Evolutionary conservation across 2,888 invertebrate species (phyloP).

Genomic region (Xylota segnis): DNA sequence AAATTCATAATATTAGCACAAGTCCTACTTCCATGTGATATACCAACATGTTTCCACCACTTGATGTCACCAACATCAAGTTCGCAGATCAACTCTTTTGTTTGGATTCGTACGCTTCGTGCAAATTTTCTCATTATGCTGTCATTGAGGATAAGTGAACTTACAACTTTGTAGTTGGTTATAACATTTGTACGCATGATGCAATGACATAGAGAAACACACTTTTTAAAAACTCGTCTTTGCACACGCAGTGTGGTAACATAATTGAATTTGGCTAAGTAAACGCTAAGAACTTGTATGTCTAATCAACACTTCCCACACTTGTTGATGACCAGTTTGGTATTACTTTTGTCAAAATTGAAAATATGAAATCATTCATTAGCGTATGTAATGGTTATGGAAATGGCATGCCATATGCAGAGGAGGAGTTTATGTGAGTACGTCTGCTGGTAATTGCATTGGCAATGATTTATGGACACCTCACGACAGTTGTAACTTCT

Average conservation of each 20-base stretch:
- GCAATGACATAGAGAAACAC: conserved; percentile 20
- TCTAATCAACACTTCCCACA: conserved; percentile 38
- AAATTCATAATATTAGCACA: conserved; percentile 29
- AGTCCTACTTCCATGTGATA: not conserved
- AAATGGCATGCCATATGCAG: conserved; percentile 27
- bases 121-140: conserved; percentile 9
- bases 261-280: conserved; percentile 48
- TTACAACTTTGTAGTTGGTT: conserved; percentile 31
- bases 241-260: conserved; percentile 16
- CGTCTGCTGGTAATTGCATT: not conserved
- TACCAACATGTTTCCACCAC: not conserved
- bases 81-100: conserved; percentile 55
- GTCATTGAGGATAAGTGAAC: conserved; percentile 24
- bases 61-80: conserved; percentile 28
- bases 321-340: conserved; percentile 3
- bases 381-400: conserved; percentile 17
- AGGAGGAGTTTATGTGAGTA: conserved; percentile 1
- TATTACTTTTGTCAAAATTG: conserved; percentile 20
- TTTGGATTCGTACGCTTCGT: not conserved
- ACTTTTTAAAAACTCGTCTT: not conserved
- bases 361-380: conserved; percentile 48
- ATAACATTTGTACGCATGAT: conserved; percentile 40
- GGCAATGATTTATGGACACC: not conserved
- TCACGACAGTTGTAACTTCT: not conserved
- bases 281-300: conserved; percentile 25